Percentiles rank a stretch among this genome's conserved stretches.
phyloP scores from a whole-genome alignment of 1,140 invertebrate species.

The Sipha flava region DNA sequence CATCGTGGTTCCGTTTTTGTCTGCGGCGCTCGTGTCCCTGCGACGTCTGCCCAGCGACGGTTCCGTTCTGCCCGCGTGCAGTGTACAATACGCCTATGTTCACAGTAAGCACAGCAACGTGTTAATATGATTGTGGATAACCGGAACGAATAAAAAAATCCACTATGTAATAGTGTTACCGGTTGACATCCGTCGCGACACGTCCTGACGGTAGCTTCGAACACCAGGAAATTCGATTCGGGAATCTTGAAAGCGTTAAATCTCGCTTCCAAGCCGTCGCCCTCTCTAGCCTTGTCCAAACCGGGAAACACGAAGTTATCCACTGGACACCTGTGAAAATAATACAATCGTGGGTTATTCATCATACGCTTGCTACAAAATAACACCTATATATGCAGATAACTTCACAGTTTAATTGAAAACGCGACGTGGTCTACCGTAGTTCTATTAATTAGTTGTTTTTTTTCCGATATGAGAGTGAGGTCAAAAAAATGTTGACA shows the following conservation, averaged over 20 bases:
- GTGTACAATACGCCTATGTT: slow-evolving; percentile 63
- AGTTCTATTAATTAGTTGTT: too few relatives aligned
- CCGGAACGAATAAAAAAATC: too few relatives aligned
- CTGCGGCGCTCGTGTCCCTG: slow-evolving; percentile 44
- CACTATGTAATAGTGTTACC: too few relatives aligned
- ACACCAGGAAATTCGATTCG: slow-evolving; percentile 86
- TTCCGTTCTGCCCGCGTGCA: slow-evolving; percentile 62
- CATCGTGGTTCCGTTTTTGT: background rate
- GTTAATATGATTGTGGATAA: too few relatives aligned
- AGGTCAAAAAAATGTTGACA: too few relatives aligned
- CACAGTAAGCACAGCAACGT: too few relatives aligned
- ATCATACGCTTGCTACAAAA: too few relatives aligned
- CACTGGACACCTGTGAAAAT: slow-evolving; percentile 64
- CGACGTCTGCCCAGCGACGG: slow-evolving; percentile 67
- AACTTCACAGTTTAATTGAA: too few relatives aligned
- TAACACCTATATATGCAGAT: too few relatives aligned
- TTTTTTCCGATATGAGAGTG: too few relatives aligned
- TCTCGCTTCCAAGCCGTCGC: slow-evolving; percentile 77
- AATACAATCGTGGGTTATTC: too few relatives aligned
- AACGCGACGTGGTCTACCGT: too few relatives aligned
- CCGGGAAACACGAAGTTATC: slow-evolving; percentile 88
- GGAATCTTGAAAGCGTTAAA: slow-evolving; percentile 94
- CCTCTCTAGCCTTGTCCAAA: slow-evolving; percentile 71
- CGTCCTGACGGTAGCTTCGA: slow-evolving; percentile 82
- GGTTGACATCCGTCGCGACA: slow-evolving; percentile 83